Percentiles rank a stretch among this genome's conserved stretches.
These are phyloP conservation scores for Sebastes alutus DNA, from an alignment of 2,797 vertebrate species.

Conservation along the genomic window DNA sequence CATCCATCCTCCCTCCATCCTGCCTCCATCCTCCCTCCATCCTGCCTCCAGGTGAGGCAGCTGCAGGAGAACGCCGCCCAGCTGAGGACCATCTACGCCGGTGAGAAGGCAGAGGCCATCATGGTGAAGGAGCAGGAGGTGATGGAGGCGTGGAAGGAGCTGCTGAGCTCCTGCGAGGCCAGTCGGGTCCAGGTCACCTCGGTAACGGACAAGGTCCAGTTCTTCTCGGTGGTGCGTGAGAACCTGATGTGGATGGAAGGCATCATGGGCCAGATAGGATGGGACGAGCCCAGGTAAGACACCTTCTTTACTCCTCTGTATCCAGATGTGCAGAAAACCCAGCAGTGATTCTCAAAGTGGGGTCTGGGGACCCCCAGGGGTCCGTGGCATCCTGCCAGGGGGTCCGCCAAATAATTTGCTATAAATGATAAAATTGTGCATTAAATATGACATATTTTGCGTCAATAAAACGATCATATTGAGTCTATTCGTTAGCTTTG, in stretches of 20 bases:
- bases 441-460: no score
- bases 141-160: constrained; percentile 90
- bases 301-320: not conserved
- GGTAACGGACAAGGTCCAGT: constrained; percentile 91
- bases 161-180: constrained; percentile 87
- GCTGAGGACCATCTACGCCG: constrained; percentile 92
- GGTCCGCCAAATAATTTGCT: no score
- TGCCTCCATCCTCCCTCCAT: no score
- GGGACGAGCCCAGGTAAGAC: constrained; percentile 89
- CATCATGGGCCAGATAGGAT: constrained; percentile 90
- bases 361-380: no score
- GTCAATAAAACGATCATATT: no score
- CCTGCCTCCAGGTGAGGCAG: constrained; percentile 86
- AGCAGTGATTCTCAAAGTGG: no score
- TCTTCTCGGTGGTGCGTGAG: constrained; percentile 92
- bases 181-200: constrained; percentile 91
- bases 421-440: no score
- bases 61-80: constrained; percentile 92
- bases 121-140: constrained; percentile 89
- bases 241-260: constrained; percentile 96
- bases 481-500: no score
- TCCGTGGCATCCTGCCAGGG: no score
- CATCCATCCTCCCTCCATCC: no score
- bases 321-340: not conserved
- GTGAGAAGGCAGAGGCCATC: constrained; percentile 93